Conservation (phyloP, 2,113 vertebrate species). For the Alethe diademata region DNA sequence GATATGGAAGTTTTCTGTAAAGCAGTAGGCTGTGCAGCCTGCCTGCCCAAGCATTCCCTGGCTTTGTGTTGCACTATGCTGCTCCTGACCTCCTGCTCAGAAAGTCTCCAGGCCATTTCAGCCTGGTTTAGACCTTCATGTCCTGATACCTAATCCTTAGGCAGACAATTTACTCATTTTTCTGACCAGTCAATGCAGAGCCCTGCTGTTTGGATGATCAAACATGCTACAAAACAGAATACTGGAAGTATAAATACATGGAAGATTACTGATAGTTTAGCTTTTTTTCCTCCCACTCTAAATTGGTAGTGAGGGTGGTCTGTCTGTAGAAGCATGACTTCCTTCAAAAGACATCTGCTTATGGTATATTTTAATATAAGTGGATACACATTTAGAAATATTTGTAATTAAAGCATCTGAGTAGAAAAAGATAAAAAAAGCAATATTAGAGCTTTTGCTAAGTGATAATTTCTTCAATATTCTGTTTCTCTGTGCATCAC, state of each 20-base stretch:
- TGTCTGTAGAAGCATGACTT: background rate
- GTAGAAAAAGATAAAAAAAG: background rate
- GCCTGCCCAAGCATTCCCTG: fast-evolving
- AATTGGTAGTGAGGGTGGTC: background rate
- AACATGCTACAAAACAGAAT: background rate
- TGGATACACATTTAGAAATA: background rate
- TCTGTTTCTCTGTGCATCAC: background rate
- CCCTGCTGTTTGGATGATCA: background rate
- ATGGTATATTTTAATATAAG: background rate
- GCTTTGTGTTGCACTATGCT: background rate
- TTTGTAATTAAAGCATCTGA: background rate
- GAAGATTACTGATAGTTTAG: background rate
- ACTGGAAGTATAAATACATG: background rate
- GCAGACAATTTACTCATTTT: background rate
- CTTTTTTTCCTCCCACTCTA: background rate
- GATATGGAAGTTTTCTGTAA: background rate
- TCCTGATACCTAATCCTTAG: background rate
- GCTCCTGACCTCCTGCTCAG: background rate
- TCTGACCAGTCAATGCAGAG: background rate
- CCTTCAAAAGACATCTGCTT: background rate
- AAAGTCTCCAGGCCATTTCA: background rate
- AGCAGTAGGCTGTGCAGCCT: background rate
- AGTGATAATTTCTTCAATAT: background rate
- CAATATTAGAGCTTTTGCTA: background rate
- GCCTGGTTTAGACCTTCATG: background rate